Evolutionary conservation across 2,888 invertebrate species (phyloP).

Genomic region (Erannis defoliaria): DNA sequence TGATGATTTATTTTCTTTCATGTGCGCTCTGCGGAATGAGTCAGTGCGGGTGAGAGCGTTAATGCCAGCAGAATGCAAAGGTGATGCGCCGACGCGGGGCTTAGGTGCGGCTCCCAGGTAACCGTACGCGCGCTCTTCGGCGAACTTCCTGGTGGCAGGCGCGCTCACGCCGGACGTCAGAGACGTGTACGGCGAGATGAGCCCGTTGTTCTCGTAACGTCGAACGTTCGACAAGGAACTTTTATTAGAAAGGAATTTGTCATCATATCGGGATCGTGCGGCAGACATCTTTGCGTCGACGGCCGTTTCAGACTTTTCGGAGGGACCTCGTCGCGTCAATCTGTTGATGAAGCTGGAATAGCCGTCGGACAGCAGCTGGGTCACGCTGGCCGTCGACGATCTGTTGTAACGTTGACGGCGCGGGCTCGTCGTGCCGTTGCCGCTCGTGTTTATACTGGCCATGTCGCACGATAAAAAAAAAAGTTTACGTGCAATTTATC

Average conservation of each 20-base stretch:
- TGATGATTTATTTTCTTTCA: constrained; percentile 79
- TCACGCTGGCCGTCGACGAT: constrained; percentile 92
- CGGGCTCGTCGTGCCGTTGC: constrained; percentile 77
- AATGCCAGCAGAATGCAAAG: constrained; percentile 72
- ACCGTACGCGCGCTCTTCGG: constrained; percentile 75
- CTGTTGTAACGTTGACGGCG: constrained; percentile 91
- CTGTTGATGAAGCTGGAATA: constrained; percentile 94
- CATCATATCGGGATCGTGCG: constrained; percentile 74
- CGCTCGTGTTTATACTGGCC: constrained; percentile 74
- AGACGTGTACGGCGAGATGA: constrained; percentile 75
- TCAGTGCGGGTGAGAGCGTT: constrained; percentile 77
- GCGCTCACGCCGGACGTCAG: constrained; percentile 62
- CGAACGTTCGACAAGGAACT: constrained; percentile 74
- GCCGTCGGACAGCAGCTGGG: constrained; percentile 94
- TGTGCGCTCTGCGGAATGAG: constrained; percentile 79
- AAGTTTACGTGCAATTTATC: constrained; percentile 59
- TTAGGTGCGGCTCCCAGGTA: constrained; percentile 73
- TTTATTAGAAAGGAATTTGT: constrained; percentile 72
- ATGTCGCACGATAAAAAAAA: constrained; percentile 55
- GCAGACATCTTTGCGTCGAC: constrained; percentile 68
- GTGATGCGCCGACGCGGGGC: constrained; percentile 75
- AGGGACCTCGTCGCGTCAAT: constrained; percentile 92
- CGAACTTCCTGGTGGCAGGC: constrained; percentile 65
- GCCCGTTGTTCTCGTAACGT: constrained; percentile 78
- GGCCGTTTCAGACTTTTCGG: constrained; percentile 87